phyloP scores from a whole-genome alignment of 2,797 vertebrate species.

The Smutsia temminckii region DNA sequence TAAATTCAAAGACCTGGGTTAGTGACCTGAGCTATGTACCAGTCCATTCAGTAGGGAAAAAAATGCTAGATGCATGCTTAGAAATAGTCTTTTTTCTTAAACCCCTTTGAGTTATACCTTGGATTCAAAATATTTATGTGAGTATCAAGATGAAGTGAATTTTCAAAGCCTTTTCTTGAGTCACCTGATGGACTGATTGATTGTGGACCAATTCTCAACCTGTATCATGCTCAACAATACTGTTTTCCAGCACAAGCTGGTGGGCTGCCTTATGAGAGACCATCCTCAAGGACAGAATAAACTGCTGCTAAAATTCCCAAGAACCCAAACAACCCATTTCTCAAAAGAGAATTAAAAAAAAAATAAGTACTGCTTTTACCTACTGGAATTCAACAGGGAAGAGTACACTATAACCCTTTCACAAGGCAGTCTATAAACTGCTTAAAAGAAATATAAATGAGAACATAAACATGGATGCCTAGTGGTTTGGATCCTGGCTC shows the following conservation, averaged over 20 bases:
- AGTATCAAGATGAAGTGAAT: not conserved
- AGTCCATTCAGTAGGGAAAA: not conserved
- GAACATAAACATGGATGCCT: not conserved
- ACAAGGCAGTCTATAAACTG: not conserved
- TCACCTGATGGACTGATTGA: not conserved
- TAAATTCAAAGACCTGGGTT: not conserved
- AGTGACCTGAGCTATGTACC: not conserved
- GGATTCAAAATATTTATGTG: not conserved
- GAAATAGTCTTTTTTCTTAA: conserved; percentile 4
- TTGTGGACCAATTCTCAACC: not conserved
- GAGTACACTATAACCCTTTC: not conserved
- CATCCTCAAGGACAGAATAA: not conserved
- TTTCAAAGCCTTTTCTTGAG: not conserved
- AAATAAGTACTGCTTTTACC: not conserved
- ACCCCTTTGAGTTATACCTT: not conserved
- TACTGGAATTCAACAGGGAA: not conserved
- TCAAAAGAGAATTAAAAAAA: conserved; percentile 17
- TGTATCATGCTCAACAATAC: not conserved
- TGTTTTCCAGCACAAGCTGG: not conserved
- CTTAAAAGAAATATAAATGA: not conserved
- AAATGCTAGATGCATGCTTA: not conserved
- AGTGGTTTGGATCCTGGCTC: not conserved
- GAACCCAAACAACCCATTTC: not conserved
- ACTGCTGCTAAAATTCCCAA: not conserved
- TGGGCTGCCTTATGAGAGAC: not conserved